Evolutionary conservation across 2,888 invertebrate species (phyloP), one percentile per base, ranked within the genome.

Genomic region (Thymelicus lineola): DNA sequence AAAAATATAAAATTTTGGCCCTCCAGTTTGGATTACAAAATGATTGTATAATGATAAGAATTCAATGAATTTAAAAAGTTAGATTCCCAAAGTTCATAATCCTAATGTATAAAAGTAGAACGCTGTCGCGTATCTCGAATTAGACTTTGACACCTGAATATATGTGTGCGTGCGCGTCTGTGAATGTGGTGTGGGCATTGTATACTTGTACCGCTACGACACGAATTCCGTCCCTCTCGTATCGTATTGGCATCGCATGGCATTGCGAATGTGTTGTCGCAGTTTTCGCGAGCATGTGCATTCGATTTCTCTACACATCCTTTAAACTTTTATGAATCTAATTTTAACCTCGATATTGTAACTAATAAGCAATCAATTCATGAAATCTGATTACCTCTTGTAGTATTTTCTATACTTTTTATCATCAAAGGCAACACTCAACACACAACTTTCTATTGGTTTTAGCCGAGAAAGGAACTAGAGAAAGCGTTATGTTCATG

Each of bases 111-210:
- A 77, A 79, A 79, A 76, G 79, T 82, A 80, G 81, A 82, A 77
- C 75, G 71, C 71, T 64, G 73, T 72, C 75, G 77, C 78, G 74
- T 77, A 80, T 80, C 79, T 79, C 77, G 74, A 84, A 83, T 89
- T 91, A 90, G 91, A 92, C 91, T 92, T 91, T 91, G 92, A 91
- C 90, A 90, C 91, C 79, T 77, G 72, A 73, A 77, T 76, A 69
- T 79, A 86, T 86, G 89, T 83, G 88, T 88, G 84, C 77, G 82
- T 79, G 75, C 58, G 77, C 77, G 74, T 74, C 75, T 79, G 80
- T 79, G 79, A 80, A 79, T 79, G 84, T 79, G 80, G 86, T 83
- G 82, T 83, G 81, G 77, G 82, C 84, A 80, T 79, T 28, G 79
- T 77, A 75, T 75, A 76, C 70, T 70, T 42, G 42, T 42, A 10